Evolutionary conservation across 2,113 vertebrate genomes (phyloP).

Genomic region (Carlito syrichta): DNA sequence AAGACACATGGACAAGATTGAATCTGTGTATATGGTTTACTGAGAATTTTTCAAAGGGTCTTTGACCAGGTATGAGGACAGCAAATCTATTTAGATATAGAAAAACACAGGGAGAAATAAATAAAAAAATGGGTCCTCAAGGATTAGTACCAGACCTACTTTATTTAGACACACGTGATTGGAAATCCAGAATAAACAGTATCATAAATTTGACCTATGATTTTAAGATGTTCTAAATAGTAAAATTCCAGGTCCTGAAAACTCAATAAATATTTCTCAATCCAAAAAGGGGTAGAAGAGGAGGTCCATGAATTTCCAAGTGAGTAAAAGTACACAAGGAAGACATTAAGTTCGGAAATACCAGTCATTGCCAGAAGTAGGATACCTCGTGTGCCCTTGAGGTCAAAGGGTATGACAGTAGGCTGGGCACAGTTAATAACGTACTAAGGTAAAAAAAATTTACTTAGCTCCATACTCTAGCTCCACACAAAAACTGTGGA

Average conservation of each 20-base stretch:
- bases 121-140: neutral
- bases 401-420: neutral
- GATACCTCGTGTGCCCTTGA: neutral
- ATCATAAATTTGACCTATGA: neutral
- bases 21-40: neutral
- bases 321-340: neutral
- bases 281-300: neutral
- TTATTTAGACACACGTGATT: neutral
- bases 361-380: neutral
- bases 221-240: neutral
- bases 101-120: neutral
- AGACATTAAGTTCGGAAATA: neutral
- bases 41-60: neutral
- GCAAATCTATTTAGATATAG: neutral
- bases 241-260: neutral
- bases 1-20: neutral
- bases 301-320: neutral
- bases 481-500: neutral
- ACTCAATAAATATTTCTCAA: neutral
- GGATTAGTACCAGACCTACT: neutral
- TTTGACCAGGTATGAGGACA: neutral
- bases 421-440: neutral
- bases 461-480: too few species aligned
- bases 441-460: neutral
- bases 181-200: neutral